Evolutionary conservation across 2,113 vertebrate species (phyloP).

Genomic region (Datnioides undecimradiatus): DNA sequence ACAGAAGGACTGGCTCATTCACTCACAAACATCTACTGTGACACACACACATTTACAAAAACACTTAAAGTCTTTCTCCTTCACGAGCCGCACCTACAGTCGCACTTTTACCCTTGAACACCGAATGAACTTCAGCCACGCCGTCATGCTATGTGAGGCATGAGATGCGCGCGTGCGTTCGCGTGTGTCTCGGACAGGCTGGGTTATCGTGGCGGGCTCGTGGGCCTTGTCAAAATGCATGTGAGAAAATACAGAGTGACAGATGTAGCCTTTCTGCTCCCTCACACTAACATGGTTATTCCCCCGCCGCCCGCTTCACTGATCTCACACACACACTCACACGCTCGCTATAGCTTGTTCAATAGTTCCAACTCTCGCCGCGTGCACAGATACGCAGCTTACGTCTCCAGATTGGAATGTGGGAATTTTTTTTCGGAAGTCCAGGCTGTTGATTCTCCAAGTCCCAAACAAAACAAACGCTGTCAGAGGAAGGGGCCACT

Average conservation of each 20-base stretch:
- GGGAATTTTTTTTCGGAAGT: constrained; percentile 20
- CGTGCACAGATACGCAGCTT: not conserved
- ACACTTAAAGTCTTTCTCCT: not conserved
- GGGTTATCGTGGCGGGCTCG: constrained; percentile 63
- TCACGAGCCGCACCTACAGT: constrained; percentile 40
- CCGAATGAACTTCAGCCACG: constrained; percentile 49
- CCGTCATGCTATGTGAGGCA: constrained; percentile 63
- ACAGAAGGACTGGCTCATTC: not conserved
- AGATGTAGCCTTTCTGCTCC: constrained; percentile 82
- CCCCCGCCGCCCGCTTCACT: constrained; percentile 67
- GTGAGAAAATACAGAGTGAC: constrained; percentile 79
- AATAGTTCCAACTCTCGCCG: constrained; percentile 8
- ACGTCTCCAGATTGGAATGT: constrained; percentile 34
- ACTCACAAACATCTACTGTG: not conserved
- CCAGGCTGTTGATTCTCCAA: constrained; percentile 50
- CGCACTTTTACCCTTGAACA: constrained; percentile 63
- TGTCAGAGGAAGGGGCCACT: constrained; percentile 36
- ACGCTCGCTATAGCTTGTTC: constrained; percentile 32
- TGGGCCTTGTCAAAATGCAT: constrained; percentile 72
- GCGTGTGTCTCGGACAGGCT: constrained; percentile 40
- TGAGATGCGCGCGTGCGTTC: constrained; percentile 44
- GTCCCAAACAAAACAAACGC: constrained; percentile 52
- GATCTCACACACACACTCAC: constrained; percentile 49
- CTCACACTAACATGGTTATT: constrained; percentile 80
- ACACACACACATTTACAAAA: not conserved